Base-by-base conservation (phyloP, 1,140 invertebrate species). In the Nasonia vitripennis region DNA sequence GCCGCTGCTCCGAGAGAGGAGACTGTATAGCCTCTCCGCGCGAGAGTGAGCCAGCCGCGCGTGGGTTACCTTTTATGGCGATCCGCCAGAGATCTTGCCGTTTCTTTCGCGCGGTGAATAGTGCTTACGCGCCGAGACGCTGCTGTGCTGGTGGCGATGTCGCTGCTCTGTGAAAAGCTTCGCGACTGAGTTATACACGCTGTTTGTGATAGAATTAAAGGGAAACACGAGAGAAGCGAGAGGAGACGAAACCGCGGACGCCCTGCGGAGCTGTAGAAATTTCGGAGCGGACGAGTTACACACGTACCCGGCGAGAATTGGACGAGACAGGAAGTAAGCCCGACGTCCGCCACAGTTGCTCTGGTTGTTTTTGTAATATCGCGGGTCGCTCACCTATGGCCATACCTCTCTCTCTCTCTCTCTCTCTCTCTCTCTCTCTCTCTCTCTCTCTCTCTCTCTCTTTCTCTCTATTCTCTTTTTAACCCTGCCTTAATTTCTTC, bases 61-160 rank as follows among this genome's bases (percentile, higher is more conserved):
- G 88, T 91, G 89, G 91, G 88, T 92, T 92, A 87, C 92, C 92
- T 92, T 93, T 92, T 93, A 93, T 92, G 92, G 92, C 91, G 90
- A 93, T 93, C 90, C 84, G 81, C 87, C 84, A 80, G 82, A 87
- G 87, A 84, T 85, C 87, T 86, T 84, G 88, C 87, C 89, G 90
- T 91, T 90, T 91, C 88, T 88, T 89, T 87, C 67, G 85, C 79
- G 62, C 31, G 75, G 77, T 84, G 68, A 20, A 11, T 17, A 68
- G 73, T 75, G 14, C 27, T 20, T 77, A 14, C 81, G 23, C 34
- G 77, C 48, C 27, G 80, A 70, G 83, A 75, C 55, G 73, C 73
- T 10, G 37, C 20, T 45, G 73, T 10, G 71, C 34, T 34, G 14
- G 73, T 34, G 14, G 73, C 7, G 31, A 37, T n/a, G 73, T 31